Conservation (phyloP, 2,888 invertebrate genomes). For the Pteria penguin region DNA sequence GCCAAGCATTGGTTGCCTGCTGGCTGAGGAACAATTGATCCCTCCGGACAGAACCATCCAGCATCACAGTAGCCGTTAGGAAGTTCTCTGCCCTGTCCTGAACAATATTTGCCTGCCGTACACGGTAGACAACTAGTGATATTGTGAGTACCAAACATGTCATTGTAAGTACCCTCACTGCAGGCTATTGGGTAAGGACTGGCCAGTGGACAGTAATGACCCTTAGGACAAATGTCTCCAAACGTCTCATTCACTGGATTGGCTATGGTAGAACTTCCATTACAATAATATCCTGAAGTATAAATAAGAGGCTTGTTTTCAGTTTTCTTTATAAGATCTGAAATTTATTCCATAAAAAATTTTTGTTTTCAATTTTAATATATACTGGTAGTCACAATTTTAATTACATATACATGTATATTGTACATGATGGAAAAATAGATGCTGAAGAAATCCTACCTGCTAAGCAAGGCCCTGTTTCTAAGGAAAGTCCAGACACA, state of each 20-base stretch:
- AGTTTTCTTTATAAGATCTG: too few species aligned
- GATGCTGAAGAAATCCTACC: conserved; percentile 29
- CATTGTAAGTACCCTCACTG: conserved; percentile 70
- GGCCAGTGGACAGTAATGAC: conserved; percentile 75
- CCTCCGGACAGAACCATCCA: conserved; percentile 75
- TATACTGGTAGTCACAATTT: too few species aligned
- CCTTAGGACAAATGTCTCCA: conserved; percentile 77
- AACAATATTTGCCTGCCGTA: conserved; percentile 75
- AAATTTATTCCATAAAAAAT: too few species aligned
- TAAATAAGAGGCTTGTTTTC: too few species aligned
- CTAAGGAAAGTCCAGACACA: conserved; percentile 63
- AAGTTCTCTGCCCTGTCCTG: conserved; percentile 68
- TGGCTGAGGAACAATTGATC: conserved; percentile 73
- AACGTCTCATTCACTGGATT: conserved; percentile 76
- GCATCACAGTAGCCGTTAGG: conserved; percentile 73
- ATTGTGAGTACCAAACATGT: conserved; percentile 71
- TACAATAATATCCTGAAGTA: conserved; percentile 72
- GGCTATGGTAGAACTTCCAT: conserved; percentile 67
- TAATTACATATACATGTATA: too few species aligned
- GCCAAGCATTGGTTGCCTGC: conserved; percentile 73
- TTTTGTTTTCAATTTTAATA: too few species aligned
- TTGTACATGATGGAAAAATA: too few species aligned
- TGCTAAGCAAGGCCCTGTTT: conserved; percentile 70
- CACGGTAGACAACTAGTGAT: conserved; percentile 73
- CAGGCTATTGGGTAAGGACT: conserved; percentile 72